phyloP scores from a whole-genome alignment of 2,113 vertebrate species.

The Raphicerus campestris region DNA sequence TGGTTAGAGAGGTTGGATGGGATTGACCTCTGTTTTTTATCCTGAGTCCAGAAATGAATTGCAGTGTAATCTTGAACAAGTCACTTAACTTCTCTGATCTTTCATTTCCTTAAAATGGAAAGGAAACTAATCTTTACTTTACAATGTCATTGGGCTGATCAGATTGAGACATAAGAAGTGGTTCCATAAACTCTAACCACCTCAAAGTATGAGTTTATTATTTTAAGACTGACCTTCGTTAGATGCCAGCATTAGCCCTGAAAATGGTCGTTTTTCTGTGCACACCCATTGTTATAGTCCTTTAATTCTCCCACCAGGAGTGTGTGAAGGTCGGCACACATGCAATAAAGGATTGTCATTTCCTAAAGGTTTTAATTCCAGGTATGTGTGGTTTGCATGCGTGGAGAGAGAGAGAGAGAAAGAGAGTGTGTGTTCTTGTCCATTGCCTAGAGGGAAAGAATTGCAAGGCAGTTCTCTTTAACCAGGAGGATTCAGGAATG shows the following conservation, averaged over 20 bases:
- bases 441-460: not conserved
- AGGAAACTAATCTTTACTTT: not conserved
- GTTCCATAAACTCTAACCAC: not conserved
- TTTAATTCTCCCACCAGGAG: not conserved
- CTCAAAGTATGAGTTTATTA: not conserved
- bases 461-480: constrained; percentile 5
- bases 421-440: not conserved
- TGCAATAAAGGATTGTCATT: not conserved
- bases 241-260: not conserved
- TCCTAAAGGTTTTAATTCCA: not conserved
- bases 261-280: not conserved
- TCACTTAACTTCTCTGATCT: not conserved
- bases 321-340: not conserved
- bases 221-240: not conserved
- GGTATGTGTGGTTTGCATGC: not conserved
- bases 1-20: not conserved
- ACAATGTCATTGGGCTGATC: not conserved
- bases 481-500: not conserved
- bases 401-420: not conserved
- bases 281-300: not conserved
- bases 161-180: not conserved
- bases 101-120: constrained; percentile 3
- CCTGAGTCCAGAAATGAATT: not conserved
- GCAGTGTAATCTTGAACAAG: not conserved
- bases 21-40: not conserved